Evolutionary conservation across 1,140 invertebrate species (phyloP).

Genomic region (Armadillidium nasatum): DNA sequence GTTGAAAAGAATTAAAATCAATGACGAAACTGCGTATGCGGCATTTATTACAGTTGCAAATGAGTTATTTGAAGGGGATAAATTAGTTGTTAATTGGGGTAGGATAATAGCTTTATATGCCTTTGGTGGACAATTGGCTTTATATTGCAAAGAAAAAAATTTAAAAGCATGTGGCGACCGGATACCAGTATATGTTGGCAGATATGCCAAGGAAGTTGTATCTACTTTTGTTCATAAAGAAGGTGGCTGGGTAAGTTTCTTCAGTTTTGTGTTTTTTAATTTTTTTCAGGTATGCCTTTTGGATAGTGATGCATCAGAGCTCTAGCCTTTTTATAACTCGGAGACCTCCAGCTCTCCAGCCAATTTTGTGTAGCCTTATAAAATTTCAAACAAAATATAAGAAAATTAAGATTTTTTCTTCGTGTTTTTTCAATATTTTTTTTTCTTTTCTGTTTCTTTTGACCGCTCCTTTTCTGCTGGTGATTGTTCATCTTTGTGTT

Average conservation of each 20-base stretch:
- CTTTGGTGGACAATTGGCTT: conserved; percentile 57
- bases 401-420: too few species aligned
- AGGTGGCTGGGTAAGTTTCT: conserved; percentile 53
- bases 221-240: conserved; percentile 51
- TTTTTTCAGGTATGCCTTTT: too few species aligned
- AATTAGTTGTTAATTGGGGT: conserved; percentile 56
- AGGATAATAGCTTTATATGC: conserved; percentile 60
- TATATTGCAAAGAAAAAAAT: conserved; percentile 54
- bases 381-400: too few species aligned
- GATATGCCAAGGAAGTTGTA: conserved; percentile 51
- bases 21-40: conserved; percentile 55
- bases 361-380: too few species aligned
- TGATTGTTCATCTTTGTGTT: too few species aligned
- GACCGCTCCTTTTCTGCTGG: too few species aligned
- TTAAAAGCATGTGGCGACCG: conserved; percentile 44
- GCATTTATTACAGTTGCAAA: conserved; percentile 58
- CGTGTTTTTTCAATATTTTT: too few species aligned
- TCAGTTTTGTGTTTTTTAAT: background rate
- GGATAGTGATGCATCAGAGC: too few species aligned
- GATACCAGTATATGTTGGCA: conserved; percentile 34
- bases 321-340: too few species aligned
- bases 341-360: too few species aligned
- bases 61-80: conserved; percentile 54
- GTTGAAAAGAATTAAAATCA: conserved; percentile 57
- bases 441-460: too few species aligned